phyloP scores from a whole-genome alignment of 1,140 invertebrate species.

The Thrips palmi region DNA sequence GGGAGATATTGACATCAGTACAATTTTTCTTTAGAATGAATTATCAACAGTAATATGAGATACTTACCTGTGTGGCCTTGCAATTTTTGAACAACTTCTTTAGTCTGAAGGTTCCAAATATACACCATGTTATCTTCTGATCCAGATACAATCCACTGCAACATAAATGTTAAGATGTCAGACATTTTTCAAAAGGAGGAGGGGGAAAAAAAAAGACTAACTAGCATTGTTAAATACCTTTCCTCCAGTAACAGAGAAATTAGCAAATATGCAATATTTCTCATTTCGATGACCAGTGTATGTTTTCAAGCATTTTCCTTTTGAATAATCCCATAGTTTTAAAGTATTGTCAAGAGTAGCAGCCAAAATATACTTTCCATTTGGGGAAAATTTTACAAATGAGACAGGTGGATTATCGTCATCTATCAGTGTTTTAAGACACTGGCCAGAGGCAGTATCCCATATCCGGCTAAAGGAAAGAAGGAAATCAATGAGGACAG shows the following conservation, averaged over 20 bases:
- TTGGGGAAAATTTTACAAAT: constrained; percentile 99
- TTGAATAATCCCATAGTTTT: constrained; percentile 98
- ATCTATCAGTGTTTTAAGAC: constrained; percentile 90
- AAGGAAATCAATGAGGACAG: constrained; percentile 8
- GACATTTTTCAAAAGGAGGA: constrained; percentile 8
- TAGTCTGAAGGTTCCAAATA: constrained; percentile 99
- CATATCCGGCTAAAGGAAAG: constrained; percentile 77
- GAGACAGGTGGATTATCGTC: constrained; percentile 99
- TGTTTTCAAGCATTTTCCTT: constrained; percentile 92
- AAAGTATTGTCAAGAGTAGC: constrained; percentile 96
- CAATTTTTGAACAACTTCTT: constrained; percentile 96
- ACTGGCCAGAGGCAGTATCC: constrained; percentile 98
- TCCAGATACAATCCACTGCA: constrained; percentile 97
- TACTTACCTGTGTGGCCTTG: constrained; percentile 76
- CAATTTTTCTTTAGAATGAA: constrained; percentile 8
- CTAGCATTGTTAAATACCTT: constrained; percentile 43
- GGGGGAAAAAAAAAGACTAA: constrained; percentile 1
- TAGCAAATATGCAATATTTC: constrained; percentile 99
- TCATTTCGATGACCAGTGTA: constrained; percentile 98
- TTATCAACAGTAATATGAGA: constrained; percentile 1
- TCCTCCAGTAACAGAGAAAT: constrained; percentile 98
- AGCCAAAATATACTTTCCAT: constrained; percentile 97
- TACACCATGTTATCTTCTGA: constrained; percentile 99
- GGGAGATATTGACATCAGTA: background rate
- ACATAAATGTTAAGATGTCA: constrained; percentile 16